Evolutionary conservation across 2,113 vertebrate species (phyloP), one percentile per base, ranked within the genome.

Genomic region (Peromyscus californicus): DNA sequence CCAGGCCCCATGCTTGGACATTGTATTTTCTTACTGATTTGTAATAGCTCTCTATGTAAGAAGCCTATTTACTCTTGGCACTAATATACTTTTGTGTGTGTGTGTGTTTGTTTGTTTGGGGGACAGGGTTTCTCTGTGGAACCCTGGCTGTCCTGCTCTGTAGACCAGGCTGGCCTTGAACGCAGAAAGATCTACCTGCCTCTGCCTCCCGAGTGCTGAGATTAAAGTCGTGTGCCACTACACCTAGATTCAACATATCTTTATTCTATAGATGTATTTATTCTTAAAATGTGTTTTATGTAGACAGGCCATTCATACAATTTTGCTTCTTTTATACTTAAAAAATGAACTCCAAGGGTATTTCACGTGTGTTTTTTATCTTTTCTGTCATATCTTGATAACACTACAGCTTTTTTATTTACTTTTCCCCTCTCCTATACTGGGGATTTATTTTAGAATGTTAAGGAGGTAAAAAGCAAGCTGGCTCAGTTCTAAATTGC

Each of bases 321-420:
- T 95, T 89, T 9, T 75, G 54, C 90, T 96, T 96, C 54, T 91
- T 90, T 92, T 31, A 82, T 87, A 21, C 36, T 95, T 82, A 83
- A 59, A 65, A 96, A 96, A 89, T 91, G 29, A 75, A 76, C 57
- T 39, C 33, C 6, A 48, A 93, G 54, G 87, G 12, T 63, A 67
- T 15, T 83, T 93, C 67, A 51, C 86, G 39, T 57, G 78, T 85
- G 78, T 17, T 84, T 9, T 17, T 21, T 86, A n/a, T 85, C 54
- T 78, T 93, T 94, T 82, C 70, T 80, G 84, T 69, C 61, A 91
- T 39, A 86, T 82, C 82, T 97, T 95, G 87, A 61, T 83, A 83
- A 83, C 51, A 67, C 83, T 69, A 57, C 76, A 26, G 51, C 90
- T 82, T 93, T 82, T 42, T 42, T 9, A 17, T 57, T 90, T 93